Evolutionary conservation across 2,113 vertebrate species (phyloP).

Genomic region (Eublepharis macularius): DNA sequence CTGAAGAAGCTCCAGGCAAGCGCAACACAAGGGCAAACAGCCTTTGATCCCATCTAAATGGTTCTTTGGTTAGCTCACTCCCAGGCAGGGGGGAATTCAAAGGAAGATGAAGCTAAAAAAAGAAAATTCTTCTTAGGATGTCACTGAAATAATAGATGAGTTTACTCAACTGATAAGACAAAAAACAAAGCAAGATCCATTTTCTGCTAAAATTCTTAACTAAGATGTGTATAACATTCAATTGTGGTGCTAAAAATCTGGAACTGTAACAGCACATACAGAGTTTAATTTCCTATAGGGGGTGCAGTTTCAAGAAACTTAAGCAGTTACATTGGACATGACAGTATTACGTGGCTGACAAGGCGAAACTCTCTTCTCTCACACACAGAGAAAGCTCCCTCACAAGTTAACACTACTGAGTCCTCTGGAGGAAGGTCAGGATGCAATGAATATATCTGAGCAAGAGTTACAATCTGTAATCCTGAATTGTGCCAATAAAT

Average conservation of each 20-base stretch:
- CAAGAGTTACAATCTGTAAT: background rate
- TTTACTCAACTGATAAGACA: background rate
- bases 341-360: too few species aligned
- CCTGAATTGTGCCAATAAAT: background rate
- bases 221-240: background rate
- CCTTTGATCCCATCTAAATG: slow-evolving; percentile 98
- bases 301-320: background rate
- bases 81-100: slow-evolving; percentile 95
- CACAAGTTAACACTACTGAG: background rate
- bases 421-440: background rate
- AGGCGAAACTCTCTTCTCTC: background rate
- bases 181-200: too few species aligned
- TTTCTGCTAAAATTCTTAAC: background rate
- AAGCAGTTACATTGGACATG: too few species aligned
- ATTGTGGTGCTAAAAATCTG: background rate
- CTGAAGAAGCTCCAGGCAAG: slow-evolving; percentile 89
- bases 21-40: slow-evolving; percentile 95
- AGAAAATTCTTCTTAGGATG: slow-evolving; percentile 19
- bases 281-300: background rate
- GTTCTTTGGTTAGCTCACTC: slow-evolving; percentile 98
- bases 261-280: background rate
- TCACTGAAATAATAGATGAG: background rate
- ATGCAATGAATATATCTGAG: background rate
- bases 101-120: slow-evolving; percentile 84
- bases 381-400: background rate